phyloP scores from a whole-genome alignment of 2,113 vertebrate genomes.

The Indicator maculatus region DNA sequence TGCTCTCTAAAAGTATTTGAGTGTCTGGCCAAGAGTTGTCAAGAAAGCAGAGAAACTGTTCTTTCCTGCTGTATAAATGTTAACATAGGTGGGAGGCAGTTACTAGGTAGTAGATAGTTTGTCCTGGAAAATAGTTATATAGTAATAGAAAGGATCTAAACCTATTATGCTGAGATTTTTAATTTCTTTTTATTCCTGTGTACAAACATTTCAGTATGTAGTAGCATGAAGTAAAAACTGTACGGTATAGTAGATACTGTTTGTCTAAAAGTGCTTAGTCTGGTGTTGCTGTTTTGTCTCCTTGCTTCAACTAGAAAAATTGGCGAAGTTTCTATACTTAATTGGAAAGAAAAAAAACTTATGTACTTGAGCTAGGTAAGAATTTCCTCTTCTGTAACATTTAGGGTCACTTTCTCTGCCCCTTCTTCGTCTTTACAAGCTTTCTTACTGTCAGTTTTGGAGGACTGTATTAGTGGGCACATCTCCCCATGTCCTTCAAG shows the following conservation, averaged over 20 bases:
- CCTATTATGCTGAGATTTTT: neutral
- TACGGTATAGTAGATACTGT: neutral
- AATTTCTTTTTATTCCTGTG: neutral
- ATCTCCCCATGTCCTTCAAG: accelerated
- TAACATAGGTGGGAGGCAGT: neutral
- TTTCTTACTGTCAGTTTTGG: neutral
- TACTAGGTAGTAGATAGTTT: neutral
- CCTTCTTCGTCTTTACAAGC: neutral
- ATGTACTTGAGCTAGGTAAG: neutral
- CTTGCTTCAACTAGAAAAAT: neutral
- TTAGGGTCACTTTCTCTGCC: neutral
- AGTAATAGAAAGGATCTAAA: neutral
- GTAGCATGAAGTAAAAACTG: neutral
- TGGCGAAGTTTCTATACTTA: neutral
- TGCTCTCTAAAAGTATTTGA: neutral
- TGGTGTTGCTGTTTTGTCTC: neutral
- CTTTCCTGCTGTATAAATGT: neutral
- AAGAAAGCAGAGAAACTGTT: neutral
- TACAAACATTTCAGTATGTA: neutral
- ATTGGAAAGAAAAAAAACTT: neutral
- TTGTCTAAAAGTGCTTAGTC: neutral
- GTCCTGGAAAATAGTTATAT: neutral
- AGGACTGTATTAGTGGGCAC: neutral
- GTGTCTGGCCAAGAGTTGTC: conserved; percentile 2
- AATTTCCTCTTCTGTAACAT: neutral